Conservation (phyloP, 1,140 invertebrate species). For the Tetragonula clypearis region DNA sequence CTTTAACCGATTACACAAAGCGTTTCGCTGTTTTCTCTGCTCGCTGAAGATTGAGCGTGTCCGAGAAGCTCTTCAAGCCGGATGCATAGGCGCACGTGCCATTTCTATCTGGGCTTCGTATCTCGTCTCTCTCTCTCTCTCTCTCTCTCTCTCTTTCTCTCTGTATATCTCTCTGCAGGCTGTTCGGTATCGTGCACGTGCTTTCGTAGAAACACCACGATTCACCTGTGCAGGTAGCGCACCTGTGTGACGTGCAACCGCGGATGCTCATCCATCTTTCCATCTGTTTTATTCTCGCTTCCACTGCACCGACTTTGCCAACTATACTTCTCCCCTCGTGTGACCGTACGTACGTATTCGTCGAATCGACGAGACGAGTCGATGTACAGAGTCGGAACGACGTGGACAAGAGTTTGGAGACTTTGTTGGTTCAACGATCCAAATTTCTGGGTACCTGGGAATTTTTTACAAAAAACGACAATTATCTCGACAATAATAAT, state of each 20-base stretch:
- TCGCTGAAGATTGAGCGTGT: neutral
- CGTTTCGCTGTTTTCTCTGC: neutral
- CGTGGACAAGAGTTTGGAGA: neutral
- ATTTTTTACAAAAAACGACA: neutral
- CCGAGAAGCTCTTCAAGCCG: slow-evolving; percentile 32
- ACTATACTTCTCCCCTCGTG: neutral
- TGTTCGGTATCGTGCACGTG: slow-evolving; percentile 38
- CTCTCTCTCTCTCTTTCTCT: slow-evolving; percentile 18
- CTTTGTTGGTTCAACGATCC: neutral
- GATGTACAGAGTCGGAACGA: neutral
- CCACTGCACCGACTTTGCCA: neutral
- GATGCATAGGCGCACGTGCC: slow-evolving; percentile 49
- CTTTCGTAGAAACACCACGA: slow-evolving; percentile 30
- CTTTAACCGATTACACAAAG: neutral
- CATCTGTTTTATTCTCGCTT: slow-evolving; percentile 5
- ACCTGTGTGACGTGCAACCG: slow-evolving; percentile 26
- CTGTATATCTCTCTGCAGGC: neutral
- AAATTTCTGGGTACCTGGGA: neutral
- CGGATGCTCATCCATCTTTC: slow-evolving; percentile 51
- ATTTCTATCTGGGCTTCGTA: slow-evolving; percentile 50
- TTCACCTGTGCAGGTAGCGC: slow-evolving; percentile 46
- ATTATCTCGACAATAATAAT: too few species aligned
- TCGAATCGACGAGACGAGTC: neutral
- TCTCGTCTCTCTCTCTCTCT: slow-evolving; percentile 14
- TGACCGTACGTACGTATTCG: neutral